phyloP scores from a whole-genome alignment of 1,140 invertebrate species.

The Drosophila varians region DNA sequence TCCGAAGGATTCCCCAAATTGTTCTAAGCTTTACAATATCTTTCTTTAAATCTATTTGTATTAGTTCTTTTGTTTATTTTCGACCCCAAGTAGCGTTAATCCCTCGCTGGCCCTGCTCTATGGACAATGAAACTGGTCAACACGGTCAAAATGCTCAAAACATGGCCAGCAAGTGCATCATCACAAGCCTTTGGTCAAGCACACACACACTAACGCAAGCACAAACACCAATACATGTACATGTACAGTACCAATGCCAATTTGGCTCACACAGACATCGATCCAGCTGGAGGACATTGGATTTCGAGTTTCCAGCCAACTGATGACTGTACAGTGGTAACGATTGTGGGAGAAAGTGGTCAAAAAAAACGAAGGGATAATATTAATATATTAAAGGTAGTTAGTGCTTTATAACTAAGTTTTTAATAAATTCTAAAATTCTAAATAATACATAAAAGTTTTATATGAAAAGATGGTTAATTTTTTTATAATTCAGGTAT shows the following conservation, averaged over 20 bases:
- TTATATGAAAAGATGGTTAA: too few relatives aligned
- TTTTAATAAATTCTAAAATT: too few relatives aligned
- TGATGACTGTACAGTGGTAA: slow-evolving; percentile 26
- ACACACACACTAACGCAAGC: background rate
- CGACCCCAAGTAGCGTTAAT: slow-evolving; percentile 1
- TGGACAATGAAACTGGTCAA: slow-evolving; percentile 54
- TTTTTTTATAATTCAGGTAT: too few relatives aligned
- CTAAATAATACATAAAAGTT: too few relatives aligned
- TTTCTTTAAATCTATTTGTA: background rate
- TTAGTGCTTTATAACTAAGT: too few relatives aligned
- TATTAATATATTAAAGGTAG: too few relatives aligned
- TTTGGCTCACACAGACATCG: slow-evolving; percentile 5
- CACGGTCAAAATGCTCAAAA: slow-evolving; percentile 39
- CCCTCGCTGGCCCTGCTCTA: slow-evolving; percentile 18
- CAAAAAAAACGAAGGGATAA: background rate
- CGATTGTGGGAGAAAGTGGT: background rate
- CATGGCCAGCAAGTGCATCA: slow-evolving; percentile 21
- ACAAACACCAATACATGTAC: background rate
- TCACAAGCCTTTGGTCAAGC: background rate
- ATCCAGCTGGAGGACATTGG: slow-evolving; percentile 29
- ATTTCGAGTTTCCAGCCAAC: slow-evolving; percentile 5
- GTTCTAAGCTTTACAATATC: background rate
- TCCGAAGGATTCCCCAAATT: background rate
- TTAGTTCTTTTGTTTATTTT: background rate
- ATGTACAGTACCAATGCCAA: background rate